Base-by-base conservation (phyloP, 2,113 vertebrate species). In the Hippopotamus amphibius region DNA sequence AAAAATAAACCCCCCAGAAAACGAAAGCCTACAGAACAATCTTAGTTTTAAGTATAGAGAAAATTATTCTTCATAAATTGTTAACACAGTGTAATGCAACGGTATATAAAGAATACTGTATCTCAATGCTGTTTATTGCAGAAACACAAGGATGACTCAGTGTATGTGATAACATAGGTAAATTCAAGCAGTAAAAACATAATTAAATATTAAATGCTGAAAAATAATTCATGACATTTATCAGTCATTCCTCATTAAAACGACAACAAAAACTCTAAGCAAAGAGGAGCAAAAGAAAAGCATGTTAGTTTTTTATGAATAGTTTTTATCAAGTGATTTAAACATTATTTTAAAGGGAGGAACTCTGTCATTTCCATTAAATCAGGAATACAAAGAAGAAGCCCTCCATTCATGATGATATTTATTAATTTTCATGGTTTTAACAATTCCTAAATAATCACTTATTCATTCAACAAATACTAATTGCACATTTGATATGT, bases 101-200 rank as follows among this genome's bases (percentile, higher is more conserved):
- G 2, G 2, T 90, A 43, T 68, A 24, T 76, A 33, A 66, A 90
- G 79, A 95, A 65, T 59, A 33, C 21, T 79, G 30, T 72, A 3
- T 68, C 4, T 65, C 22, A 72, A 21, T 53, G 59, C 41, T 59
- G 71, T 83, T 90, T 69, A 37, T 33, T 50, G 14, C 33, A 86
- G 46, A 6, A 69, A 69, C 2, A 66, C 9, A 87, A 43, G 4
- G n/a, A 48, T 92, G 17, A 68, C 46, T 77, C 33, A 61, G 7
- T 87, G 1, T 24, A n/a, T 24, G 16, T 3, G 59, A 55, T 66
- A 82, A 82, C 7, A 30, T 50, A 41, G 88, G 13, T 21, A 81
- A 93, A 94, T 82, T 76, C 53, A 76, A 96, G 33, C 1, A 14
- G 2, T n/a, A 90, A 96, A 93, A 76, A 61, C 2, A n/a, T 63